phyloP scores from a whole-genome alignment of 2,113 vertebrate species.

The Crotalus viridis region DNA sequence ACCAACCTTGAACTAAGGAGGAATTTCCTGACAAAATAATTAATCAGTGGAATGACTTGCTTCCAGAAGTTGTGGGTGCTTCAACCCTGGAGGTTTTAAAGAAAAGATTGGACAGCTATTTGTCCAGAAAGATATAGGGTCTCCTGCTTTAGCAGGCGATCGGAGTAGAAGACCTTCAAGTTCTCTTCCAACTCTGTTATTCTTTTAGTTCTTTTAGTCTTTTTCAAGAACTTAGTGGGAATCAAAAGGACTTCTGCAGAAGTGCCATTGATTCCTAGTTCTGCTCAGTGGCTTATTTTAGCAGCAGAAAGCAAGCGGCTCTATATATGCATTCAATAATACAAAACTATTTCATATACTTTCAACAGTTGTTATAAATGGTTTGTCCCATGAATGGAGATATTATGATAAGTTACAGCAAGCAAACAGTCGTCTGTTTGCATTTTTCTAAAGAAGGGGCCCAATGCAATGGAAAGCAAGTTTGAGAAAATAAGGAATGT shows the following conservation, averaged over 20 bases:
- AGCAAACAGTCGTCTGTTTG: conserved; percentile 62
- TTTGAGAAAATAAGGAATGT: conserved; percentile 40
- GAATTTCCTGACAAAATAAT: too few relatives aligned
- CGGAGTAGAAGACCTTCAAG: too few relatives aligned
- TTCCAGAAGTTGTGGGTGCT: too few relatives aligned
- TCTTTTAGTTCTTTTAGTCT: background rate
- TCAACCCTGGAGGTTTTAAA: too few relatives aligned
- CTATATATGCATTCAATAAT: fast-evolving
- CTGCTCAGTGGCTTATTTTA: conserved; percentile 1
- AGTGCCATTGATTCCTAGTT: background rate
- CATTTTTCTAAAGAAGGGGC: conserved; percentile 40
- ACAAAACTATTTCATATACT: conserved; percentile 10
- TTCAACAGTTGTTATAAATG: conserved; percentile 40
- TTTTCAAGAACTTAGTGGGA: background rate
- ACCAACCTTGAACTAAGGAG: too few relatives aligned
- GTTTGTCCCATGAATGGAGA: conserved; percentile 38
- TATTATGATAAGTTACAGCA: conserved; percentile 32
- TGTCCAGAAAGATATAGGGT: too few relatives aligned
- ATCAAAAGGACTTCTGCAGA: background rate
- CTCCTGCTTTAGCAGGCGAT: too few relatives aligned
- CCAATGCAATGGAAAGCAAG: conserved; percentile 19
- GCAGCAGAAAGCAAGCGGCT: background rate
- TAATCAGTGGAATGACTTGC: too few relatives aligned
- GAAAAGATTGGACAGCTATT: too few relatives aligned
- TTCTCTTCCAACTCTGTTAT: too few relatives aligned